A percentile compares a stretch with the other conserved stretches of the same genome.
Evolutionary conservation across 2,888 invertebrate genomes (phyloP).

Genomic region (Busseola fusca): DNA sequence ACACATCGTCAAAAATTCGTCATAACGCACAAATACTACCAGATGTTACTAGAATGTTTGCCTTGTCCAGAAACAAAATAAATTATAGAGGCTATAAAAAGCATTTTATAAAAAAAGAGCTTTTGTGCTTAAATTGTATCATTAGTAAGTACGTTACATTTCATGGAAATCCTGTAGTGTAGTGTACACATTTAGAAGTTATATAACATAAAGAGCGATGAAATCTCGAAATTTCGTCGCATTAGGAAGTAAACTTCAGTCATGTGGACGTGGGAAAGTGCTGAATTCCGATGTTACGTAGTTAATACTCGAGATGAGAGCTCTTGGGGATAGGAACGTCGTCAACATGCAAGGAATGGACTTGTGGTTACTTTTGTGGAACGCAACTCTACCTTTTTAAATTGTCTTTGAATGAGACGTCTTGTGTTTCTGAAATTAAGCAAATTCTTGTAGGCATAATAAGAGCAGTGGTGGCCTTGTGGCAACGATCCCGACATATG

Average conservation of each 20-base stretch:
- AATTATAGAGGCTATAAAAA: neutral
- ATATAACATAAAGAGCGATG: constrained; percentile 50
- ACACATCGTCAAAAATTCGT: neutral
- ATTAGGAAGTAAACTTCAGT: constrained; percentile 56
- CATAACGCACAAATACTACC: no score
- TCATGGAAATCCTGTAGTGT: neutral
- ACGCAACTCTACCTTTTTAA: neutral
- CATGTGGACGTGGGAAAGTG: constrained; percentile 55
- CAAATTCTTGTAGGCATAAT: neutral
- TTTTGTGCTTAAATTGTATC: neutral
- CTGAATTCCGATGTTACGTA: constrained; percentile 41
- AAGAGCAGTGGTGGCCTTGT: no score
- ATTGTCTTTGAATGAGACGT: neutral
- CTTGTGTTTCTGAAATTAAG: neutral
- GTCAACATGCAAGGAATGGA: constrained; percentile 17
- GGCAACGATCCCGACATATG: no score
- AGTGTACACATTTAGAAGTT: constrained; percentile 9
- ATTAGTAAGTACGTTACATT: neutral
- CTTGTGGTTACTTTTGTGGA: constrained; percentile 3
- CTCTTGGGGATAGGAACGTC: constrained; percentile 14
- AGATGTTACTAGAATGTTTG: no score
- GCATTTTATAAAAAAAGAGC: neutral
- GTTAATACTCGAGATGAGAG: constrained; percentile 34
- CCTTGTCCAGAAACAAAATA: neutral
- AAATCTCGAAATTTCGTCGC: constrained; percentile 65